These are phyloP conservation scores for Latrodectus hesperus DNA, from an alignment of 2,888 invertebrate genomes.

Conservation along the genomic window DNA sequence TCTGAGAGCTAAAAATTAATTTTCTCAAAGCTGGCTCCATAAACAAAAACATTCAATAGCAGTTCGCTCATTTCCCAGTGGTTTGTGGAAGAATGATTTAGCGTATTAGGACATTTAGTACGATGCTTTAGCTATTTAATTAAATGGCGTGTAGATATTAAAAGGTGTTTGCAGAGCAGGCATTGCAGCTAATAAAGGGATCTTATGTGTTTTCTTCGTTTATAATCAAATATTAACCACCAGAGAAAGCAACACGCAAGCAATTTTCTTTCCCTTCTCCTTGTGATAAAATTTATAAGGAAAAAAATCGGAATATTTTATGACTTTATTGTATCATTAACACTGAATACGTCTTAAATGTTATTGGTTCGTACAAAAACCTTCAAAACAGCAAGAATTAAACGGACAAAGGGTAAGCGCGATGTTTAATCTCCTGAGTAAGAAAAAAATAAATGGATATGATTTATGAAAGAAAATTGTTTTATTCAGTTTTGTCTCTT, in stretches of 20 bases:
- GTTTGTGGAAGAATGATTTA: constrained; percentile 15
- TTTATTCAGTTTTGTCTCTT: too few relatives aligned
- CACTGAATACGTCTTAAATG: neutral
- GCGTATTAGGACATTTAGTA: constrained; percentile 34
- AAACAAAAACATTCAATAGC: constrained; percentile 34
- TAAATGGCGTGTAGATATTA: constrained; percentile 46
- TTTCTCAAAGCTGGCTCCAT: constrained; percentile 11
- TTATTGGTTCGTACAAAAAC: neutral
- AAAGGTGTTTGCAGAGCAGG: constrained; percentile 22
- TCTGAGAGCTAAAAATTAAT: constrained; percentile 32
- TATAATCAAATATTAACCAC: constrained; percentile 47
- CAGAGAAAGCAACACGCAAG: constrained; percentile 12
- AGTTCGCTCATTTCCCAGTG: neutral
- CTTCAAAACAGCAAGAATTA: neutral
- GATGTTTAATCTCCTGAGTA: too few relatives aligned
- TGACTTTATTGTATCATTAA: constrained; percentile 11
- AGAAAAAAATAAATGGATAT: too few relatives aligned
- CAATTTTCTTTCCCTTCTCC: neutral
- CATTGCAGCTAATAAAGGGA: constrained; percentile 18
- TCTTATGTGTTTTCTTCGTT: constrained; percentile 9
- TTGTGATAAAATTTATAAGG: neutral
- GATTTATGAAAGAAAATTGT: too few relatives aligned
- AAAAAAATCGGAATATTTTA: constrained; percentile 13
- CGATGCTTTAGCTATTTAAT: constrained; percentile 27
- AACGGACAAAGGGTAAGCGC: neutral